Conservation (phyloP, 2,113 vertebrate genomes). For the Dipodomys spectabilis region DNA sequence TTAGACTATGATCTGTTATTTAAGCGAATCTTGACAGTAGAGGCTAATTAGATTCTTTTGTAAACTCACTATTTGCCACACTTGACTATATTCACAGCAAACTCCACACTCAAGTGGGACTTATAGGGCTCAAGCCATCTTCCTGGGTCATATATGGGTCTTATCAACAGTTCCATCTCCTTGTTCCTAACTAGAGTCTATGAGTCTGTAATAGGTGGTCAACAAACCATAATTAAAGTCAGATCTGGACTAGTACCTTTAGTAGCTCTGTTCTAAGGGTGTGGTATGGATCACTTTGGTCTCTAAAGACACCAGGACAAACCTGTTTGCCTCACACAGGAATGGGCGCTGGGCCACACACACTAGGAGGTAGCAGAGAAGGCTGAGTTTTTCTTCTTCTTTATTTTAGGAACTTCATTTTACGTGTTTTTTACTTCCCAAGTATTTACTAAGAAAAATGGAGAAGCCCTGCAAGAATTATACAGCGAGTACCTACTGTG, state of each 20-base stretch:
- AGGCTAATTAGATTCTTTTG: background rate
- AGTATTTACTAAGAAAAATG: background rate
- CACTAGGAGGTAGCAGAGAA: background rate
- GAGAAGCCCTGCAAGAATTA: background rate
- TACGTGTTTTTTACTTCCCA: background rate
- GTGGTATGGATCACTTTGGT: too few relatives aligned
- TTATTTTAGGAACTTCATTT: background rate
- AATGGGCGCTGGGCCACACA: background rate
- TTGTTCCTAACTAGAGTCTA: background rate
- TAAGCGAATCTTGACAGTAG: background rate
- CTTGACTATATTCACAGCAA: background rate
- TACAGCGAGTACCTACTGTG: background rate
- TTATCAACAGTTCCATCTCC: background rate
- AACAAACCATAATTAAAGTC: fast-evolving
- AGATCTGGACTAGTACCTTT: background rate
- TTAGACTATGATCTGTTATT: background rate
- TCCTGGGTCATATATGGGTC: background rate
- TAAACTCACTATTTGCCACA: background rate
- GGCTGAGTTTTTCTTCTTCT: background rate
- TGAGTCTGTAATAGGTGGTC: background rate
- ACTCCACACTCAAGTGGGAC: background rate
- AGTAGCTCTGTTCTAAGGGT: background rate
- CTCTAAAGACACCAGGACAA: background rate
- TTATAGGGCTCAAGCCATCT: too few relatives aligned
- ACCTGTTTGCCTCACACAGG: background rate